A percentile compares a stretch with the other conserved stretches of the same genome.
Evolutionary conservation across 2,888 invertebrate genomes (phyloP).

Genomic region (Thymelicus lineola): DNA sequence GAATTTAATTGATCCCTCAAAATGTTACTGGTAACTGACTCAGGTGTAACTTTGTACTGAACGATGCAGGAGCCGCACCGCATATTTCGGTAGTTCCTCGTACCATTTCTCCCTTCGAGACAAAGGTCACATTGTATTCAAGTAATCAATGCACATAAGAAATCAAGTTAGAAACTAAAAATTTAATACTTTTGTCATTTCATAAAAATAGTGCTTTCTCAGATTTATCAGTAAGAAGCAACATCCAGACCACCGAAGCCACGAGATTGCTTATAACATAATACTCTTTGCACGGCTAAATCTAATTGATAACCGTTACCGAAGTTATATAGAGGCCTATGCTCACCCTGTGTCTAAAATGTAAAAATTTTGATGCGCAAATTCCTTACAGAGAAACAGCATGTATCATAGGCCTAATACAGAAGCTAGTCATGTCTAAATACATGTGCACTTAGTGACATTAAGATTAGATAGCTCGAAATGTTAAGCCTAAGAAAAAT

Average conservation of each 20-base stretch:
- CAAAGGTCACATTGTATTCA: constrained; percentile 60
- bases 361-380: constrained; percentile 15
- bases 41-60: constrained; percentile 77
- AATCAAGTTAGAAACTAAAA: constrained; percentile 67
- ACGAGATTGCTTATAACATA: constrained; percentile 64
- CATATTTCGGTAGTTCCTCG: constrained; percentile 23
- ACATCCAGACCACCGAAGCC: constrained; percentile 64
- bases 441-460: constrained; percentile 80
- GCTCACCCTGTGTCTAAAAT: constrained; percentile 28
- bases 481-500: constrained; percentile 78
- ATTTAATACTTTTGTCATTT: constrained; percentile 82
- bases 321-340: constrained; percentile 67
- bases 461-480: constrained; percentile 78
- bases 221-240: constrained; percentile 70
- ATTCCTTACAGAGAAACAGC: constrained; percentile 8
- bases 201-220: constrained; percentile 75
- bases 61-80: constrained; percentile 45
- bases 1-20: constrained; percentile 42
- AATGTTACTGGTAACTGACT: constrained; percentile 75
- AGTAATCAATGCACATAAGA: constrained; percentile 64
- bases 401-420: constrained; percentile 25
- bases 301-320: constrained; percentile 62
- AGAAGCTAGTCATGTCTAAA: constrained; percentile 74
- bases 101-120: constrained; percentile 68
- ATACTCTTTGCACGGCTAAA: constrained; percentile 69